phyloP scores from a whole-genome alignment of 2,113 vertebrate genomes.

The Nothobranchius kuhntae region DNA sequence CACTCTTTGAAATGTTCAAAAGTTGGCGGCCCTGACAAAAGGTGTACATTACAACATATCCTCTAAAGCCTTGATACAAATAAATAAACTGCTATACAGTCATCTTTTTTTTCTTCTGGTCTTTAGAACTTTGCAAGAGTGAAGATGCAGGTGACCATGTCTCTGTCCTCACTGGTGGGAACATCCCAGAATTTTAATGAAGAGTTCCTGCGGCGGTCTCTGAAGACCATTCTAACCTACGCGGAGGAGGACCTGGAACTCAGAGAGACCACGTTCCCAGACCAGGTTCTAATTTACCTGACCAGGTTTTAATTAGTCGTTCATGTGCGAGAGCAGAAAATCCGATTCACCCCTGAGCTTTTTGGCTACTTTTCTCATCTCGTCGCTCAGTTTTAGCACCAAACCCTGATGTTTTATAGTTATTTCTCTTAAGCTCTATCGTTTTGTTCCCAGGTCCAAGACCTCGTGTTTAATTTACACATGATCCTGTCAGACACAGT shows the following conservation, averaged over 20 bases:
- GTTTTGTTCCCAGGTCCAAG: slow-evolving; percentile 85
- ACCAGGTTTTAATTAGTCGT: neutral
- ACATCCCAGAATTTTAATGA: slow-evolving; percentile 98
- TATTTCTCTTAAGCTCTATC: neutral
- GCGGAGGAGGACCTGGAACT: slow-evolving; percentile 96
- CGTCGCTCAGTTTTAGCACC: no score
- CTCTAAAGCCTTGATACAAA: no score
- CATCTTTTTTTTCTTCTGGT: neutral
- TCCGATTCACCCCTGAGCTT: neutral
- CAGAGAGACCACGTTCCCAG: slow-evolving; percentile 93
- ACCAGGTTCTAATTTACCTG: slow-evolving; percentile 82
- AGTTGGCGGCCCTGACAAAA: no score
- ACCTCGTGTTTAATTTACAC: slow-evolving; percentile 97
- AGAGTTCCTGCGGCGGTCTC: slow-evolving; percentile 92
- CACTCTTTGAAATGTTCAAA: no score
- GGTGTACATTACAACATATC: no score
- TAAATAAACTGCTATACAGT: no score
- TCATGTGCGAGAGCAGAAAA: neutral
- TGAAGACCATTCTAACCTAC: slow-evolving; percentile 96
- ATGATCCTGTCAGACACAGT: slow-evolving; percentile 99
- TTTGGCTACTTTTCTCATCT: neutral
- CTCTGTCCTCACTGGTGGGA: slow-evolving; percentile 95
- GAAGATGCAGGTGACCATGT: slow-evolving; percentile 99
- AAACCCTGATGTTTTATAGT: no score
- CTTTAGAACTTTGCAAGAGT: slow-evolving; percentile 96